phyloP scores from a whole-genome alignment of 2,888 invertebrate species.

The Shargacucullia verbasci region DNA sequence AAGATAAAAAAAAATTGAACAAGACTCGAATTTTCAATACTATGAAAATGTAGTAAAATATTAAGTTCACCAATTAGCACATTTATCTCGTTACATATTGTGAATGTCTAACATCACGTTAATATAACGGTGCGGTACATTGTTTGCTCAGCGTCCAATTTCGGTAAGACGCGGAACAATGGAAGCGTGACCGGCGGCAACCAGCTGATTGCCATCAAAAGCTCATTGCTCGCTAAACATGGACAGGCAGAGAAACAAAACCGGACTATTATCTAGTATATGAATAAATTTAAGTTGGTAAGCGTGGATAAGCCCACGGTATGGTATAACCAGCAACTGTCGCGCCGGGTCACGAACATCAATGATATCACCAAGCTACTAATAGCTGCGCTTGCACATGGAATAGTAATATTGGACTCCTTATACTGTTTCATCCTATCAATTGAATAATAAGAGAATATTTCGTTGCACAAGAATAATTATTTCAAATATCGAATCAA shows the following conservation, averaged over 20 bases:
- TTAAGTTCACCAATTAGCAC: slow-evolving; percentile 27
- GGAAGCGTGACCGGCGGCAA: slow-evolving; percentile 77
- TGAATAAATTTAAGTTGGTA: slow-evolving; percentile 69
- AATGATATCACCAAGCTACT: slow-evolving; percentile 57
- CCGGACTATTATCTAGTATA: slow-evolving; percentile 68
- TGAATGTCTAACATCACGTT: slow-evolving; percentile 64
- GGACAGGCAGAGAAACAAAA: slow-evolving; percentile 60
- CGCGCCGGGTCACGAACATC: slow-evolving; percentile 59
- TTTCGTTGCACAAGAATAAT: too few species aligned
- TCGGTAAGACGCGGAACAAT: slow-evolving; percentile 77
- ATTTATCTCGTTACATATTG: slow-evolving; percentile 38
- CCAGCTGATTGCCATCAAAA: slow-evolving; percentile 77
- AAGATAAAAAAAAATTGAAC: background rate
- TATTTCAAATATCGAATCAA: too few species aligned
- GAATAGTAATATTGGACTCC: background rate
- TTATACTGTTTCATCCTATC: too few species aligned
- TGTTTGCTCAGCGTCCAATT: slow-evolving; percentile 75
- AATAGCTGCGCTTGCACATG: slow-evolving; percentile 19
- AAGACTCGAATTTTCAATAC: slow-evolving; percentile 1
- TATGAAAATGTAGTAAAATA: slow-evolving; percentile 9
- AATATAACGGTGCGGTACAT: slow-evolving; percentile 58
- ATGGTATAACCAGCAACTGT: slow-evolving; percentile 37
- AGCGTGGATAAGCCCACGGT: slow-evolving; percentile 39
- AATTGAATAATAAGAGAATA: too few species aligned
- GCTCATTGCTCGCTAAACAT: slow-evolving; percentile 62